Conservation (phyloP, 2,113 vertebrate genomes). For the Prietella phreatophila region DNA sequence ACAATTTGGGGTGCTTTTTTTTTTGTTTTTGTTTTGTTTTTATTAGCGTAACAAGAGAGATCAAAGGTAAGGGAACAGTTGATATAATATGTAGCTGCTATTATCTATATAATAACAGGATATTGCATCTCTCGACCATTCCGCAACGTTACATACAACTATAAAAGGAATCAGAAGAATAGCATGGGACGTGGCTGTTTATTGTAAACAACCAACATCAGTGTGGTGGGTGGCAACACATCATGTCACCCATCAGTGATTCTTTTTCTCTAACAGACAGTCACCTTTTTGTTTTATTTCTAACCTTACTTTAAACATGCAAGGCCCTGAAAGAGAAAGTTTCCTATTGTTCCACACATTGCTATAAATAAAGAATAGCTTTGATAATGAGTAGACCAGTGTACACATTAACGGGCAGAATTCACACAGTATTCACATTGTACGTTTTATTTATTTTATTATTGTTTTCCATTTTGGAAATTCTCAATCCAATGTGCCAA, state of each 20-base stretch:
- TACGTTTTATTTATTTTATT: too few species aligned
- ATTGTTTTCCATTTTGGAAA: background rate
- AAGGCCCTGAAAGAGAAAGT: background rate
- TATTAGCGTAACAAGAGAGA: background rate
- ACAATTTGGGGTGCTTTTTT: rapidly evolving
- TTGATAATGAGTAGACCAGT: background rate
- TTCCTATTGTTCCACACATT: background rate
- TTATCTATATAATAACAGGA: background rate
- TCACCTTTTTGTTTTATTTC: background rate
- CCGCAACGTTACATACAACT: background rate
- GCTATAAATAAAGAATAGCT: background rate
- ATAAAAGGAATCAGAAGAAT: too few species aligned
- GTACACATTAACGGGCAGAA: background rate
- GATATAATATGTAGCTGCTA: background rate
- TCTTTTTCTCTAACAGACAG: background rate
- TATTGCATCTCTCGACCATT: background rate
- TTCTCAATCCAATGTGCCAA: background rate
- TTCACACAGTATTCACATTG: background rate
- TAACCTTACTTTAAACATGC: background rate
- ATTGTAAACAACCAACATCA: background rate
- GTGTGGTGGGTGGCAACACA: background rate
- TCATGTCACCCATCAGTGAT: background rate
- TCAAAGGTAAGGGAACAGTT: background rate
- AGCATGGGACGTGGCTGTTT: background rate
- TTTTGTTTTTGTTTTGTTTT: background rate